Evolutionary conservation across 2,797 vertebrate genomes (phyloP).

Genomic region (Brotula barbata): DNA sequence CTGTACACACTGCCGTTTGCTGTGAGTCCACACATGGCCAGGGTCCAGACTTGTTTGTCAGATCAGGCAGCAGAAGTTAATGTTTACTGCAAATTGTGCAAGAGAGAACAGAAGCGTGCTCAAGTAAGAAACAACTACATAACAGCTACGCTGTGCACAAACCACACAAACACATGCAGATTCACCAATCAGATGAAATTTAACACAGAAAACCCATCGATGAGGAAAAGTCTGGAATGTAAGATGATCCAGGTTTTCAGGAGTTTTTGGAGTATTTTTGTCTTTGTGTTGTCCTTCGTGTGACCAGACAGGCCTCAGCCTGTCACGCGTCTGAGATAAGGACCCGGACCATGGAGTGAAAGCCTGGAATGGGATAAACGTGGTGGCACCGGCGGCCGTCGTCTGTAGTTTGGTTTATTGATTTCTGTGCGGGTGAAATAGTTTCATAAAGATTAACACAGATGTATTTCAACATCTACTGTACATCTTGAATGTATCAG

Average conservation of each 20-base stretch:
- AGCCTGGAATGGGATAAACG: neutral
- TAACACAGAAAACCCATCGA: too few relatives aligned
- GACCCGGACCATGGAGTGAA: neutral
- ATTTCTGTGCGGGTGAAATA: too few relatives aligned
- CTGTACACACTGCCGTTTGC: neutral
- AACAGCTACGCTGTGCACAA: neutral
- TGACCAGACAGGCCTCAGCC: constrained; percentile 16
- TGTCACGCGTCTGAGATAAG: constrained; percentile 4
- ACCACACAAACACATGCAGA: neutral
- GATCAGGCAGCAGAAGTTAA: constrained; percentile 34
- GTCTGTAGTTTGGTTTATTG: neutral
- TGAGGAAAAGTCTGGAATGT: neutral
- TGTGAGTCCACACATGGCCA: constrained; percentile 21
- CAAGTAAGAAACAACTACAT: constrained; percentile 1
- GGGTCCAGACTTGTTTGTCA: constrained; percentile 50
- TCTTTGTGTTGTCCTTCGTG: neutral
- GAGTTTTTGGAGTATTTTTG: constrained; percentile 1
- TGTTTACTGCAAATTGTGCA: constrained; percentile 54
- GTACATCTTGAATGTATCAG: too few relatives aligned
- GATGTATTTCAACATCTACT: too few relatives aligned
- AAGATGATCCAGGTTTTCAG: neutral
- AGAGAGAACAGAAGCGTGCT: constrained; percentile 21
- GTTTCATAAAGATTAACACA: too few relatives aligned
- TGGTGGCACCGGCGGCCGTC: too few relatives aligned
- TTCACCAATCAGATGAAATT: neutral